Conservation (phyloP, 2,888 invertebrate genomes). For the Orthosia gracilis region DNA sequence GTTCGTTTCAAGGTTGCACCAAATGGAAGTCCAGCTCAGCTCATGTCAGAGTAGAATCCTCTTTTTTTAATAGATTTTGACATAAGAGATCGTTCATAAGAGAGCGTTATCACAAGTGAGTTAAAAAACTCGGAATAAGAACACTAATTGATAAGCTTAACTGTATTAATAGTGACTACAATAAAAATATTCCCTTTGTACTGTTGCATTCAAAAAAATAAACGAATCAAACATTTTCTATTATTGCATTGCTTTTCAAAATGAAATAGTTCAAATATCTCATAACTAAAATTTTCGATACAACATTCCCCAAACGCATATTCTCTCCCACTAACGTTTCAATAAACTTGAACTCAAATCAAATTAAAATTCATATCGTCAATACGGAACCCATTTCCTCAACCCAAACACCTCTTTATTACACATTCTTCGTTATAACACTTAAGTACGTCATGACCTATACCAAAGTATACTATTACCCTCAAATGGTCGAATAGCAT, state of each 20-base stretch:
- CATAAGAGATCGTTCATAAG: no score
- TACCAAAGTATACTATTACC: slow-evolving; percentile 34
- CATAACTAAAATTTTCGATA: not conserved
- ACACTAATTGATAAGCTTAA: no score
- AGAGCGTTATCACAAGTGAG: no score
- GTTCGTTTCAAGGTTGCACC: no score
- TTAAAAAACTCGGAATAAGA: no score
- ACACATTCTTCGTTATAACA: slow-evolving; percentile 23
- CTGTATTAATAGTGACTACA: no score
- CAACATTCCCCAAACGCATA: not conserved
- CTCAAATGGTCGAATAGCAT: slow-evolving; percentile 62
- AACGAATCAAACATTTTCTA: not conserved
- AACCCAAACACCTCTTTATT: slow-evolving; percentile 20
- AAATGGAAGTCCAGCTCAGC: no score
- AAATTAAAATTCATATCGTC: slow-evolving; percentile 44
- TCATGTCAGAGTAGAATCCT: no score
- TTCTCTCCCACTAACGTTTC: not conserved
- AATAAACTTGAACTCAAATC: slow-evolving; percentile 3
- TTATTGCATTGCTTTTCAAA: not conserved
- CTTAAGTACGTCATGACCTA: slow-evolving; percentile 26
- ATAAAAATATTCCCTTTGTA: no score
- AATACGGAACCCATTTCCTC: slow-evolving; percentile 42
- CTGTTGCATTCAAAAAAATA: no score
- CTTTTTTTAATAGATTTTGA: no score
- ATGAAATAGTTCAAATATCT: not conserved